Conservation (phyloP, 2,888 invertebrate genomes). For the Hyalella azteca region DNA sequence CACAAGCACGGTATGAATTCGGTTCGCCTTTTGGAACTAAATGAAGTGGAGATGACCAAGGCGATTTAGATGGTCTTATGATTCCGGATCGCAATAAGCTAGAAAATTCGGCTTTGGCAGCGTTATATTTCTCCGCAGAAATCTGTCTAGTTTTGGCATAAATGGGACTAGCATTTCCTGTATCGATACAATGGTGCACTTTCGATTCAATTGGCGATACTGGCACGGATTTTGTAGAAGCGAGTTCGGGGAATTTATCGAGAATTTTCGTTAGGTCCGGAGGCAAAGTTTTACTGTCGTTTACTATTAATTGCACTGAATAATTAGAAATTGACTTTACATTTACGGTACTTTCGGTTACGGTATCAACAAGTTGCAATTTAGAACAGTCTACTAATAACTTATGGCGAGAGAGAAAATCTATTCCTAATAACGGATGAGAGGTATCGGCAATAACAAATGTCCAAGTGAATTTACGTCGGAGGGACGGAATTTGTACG, state of each 20-base stretch:
- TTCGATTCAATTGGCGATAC: too few relatives aligned
- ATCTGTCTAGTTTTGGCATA: neutral
- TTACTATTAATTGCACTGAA: neutral
- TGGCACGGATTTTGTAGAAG: neutral
- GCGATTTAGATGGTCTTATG: neutral
- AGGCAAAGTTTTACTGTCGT: neutral
- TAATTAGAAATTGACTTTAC: too few relatives aligned
- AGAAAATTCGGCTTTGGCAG: slow-evolving; percentile 30
- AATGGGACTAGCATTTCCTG: neutral
- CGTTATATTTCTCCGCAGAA: neutral
- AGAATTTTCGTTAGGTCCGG: neutral
- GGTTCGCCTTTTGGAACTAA: slow-evolving; percentile 6
- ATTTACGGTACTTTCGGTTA: neutral
- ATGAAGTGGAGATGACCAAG: slow-evolving; percentile 36
- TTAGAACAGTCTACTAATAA: neutral
- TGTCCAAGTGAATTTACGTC: neutral
- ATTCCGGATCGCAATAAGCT: neutral
- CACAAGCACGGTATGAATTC: slow-evolving; percentile 22
- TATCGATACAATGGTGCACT: slow-evolving; percentile 19
- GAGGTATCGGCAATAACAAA: neutral
- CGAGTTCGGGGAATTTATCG: neutral
- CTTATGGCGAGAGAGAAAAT: neutral
- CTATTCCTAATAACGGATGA: neutral
- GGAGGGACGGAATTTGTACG: neutral
- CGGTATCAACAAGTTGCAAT: neutral